phyloP scores from a whole-genome alignment of 2,888 invertebrate genomes.

The Clitarchus hookeri region DNA sequence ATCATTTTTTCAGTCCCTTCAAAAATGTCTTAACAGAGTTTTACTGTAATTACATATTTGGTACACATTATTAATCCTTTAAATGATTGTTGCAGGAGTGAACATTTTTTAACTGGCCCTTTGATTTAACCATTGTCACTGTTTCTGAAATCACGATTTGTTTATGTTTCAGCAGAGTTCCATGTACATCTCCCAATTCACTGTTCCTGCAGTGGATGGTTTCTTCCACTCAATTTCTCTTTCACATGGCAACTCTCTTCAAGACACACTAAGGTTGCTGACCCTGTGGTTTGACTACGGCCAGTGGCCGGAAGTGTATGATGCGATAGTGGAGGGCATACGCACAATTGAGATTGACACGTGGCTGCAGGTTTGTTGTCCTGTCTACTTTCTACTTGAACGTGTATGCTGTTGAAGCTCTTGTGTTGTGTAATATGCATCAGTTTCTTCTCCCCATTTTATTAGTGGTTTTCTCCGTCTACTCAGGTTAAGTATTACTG shows the following conservation, averaged over 20 bases:
- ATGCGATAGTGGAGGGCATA: slow-evolving; percentile 90
- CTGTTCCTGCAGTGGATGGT: slow-evolving; percentile 92
- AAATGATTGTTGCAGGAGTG: too few relatives aligned
- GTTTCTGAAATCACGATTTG: background rate
- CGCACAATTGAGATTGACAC: slow-evolving; percentile 94
- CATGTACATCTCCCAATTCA: slow-evolving; percentile 72
- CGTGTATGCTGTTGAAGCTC: too few relatives aligned
- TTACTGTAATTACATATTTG: too few relatives aligned
- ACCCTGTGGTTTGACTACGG: slow-evolving; percentile 99
- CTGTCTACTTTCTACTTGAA: background rate
- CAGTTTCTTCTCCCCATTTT: too few relatives aligned
- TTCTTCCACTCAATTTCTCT: slow-evolving; percentile 95
- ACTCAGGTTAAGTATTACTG: too few relatives aligned
- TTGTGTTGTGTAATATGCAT: too few relatives aligned
- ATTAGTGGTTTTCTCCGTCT: too few relatives aligned
- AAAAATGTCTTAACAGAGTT: too few relatives aligned
- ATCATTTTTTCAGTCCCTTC: too few relatives aligned
- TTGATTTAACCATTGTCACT: too few relatives aligned
- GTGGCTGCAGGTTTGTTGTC: slow-evolving; percentile 81
- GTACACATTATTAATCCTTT: too few relatives aligned
- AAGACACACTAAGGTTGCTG: slow-evolving; percentile 92
- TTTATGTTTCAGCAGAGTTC: slow-evolving; percentile 26
- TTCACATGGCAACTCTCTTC: slow-evolving; percentile 89
- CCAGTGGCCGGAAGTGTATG: slow-evolving; percentile 90
- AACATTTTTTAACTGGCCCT: too few relatives aligned